Evolutionary conservation across 2,797 vertebrate genomes (phyloP).

Genomic region (Australoheros facetus): DNA sequence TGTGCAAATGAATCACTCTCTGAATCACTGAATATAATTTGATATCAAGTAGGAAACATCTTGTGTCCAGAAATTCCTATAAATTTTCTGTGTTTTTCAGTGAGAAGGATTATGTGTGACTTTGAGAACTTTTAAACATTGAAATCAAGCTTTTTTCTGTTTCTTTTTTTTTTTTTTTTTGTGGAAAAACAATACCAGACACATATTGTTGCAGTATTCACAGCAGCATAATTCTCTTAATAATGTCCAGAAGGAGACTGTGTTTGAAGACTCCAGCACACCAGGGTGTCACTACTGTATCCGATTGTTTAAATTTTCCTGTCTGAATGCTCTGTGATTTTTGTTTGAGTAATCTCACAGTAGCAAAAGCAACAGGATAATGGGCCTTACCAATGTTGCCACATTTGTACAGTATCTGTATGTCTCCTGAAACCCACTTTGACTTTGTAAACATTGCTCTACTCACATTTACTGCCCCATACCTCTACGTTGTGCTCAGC

Average conservation of each 20-base stretch:
- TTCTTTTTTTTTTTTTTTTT: background rate
- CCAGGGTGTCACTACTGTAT: background rate
- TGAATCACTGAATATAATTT: background rate
- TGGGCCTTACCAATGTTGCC: background rate
- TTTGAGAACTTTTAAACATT: background rate
- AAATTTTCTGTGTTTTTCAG: background rate
- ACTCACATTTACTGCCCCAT: background rate
- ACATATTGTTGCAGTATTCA: background rate
- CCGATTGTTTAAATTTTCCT: background rate
- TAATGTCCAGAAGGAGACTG: background rate
- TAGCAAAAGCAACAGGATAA: conserved; percentile 13
- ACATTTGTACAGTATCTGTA: conserved; percentile 23
- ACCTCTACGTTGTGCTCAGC: background rate
- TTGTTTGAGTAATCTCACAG: background rate
- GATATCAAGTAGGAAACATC: background rate
- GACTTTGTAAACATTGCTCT: conserved; percentile 18
- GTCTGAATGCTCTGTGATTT: background rate
- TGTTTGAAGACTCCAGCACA: conserved; percentile 1
- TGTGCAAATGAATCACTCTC: background rate
- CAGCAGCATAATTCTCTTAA: background rate
- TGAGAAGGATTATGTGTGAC: background rate
- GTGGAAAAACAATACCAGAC: background rate
- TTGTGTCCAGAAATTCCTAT: background rate
- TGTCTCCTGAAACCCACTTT: conserved; percentile 11
- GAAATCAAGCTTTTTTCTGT: background rate